Percentiles rank a stretch among this genome's conserved stretches.
These are phyloP conservation scores for Siphlonurus alternatus DNA, from an alignment of 2,888 invertebrate genomes.

Conservation along the genomic window DNA sequence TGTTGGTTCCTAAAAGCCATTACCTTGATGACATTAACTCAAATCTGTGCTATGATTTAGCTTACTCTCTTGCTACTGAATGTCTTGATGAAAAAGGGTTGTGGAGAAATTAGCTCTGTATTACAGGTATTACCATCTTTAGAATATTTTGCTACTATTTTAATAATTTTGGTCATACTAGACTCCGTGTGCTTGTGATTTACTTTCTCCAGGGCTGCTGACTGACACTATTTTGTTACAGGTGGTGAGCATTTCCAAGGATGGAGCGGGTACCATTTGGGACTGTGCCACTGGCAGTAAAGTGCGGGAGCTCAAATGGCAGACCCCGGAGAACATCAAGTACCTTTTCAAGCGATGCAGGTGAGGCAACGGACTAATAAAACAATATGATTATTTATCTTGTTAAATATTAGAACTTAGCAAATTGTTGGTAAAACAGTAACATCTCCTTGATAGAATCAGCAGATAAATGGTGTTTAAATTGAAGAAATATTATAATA, in stretches of 20 bases:
- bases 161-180: slow-evolving; percentile 5
- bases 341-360: slow-evolving; percentile 72
- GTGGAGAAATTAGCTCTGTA: too few species aligned
- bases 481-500: too few species aligned
- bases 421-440: not conserved
- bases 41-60: too few species aligned
- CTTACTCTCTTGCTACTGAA: too few species aligned
- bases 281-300: slow-evolving; percentile 45
- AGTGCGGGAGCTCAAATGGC: slow-evolving; percentile 53
- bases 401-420: not conserved
- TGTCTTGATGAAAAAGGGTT: too few species aligned
- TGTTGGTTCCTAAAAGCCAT: too few species aligned
- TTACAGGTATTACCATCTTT: too few species aligned
- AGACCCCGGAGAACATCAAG: slow-evolving; percentile 54
- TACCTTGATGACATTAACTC: too few species aligned
- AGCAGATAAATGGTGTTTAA: too few species aligned
- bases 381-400: not conserved
- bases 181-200: too few species aligned
- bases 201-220: too few species aligned
- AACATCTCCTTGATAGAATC: slow-evolving; percentile 7
- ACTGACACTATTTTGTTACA: slow-evolving; percentile 25
- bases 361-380: slow-evolving; percentile 28
- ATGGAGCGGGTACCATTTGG: slow-evolving; percentile 73
- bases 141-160: slow-evolving; percentile 9
- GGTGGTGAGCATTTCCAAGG: slow-evolving; percentile 74